Evolutionary conservation across 2,797 vertebrate genomes (phyloP), one percentile per base, ranked within the genome.

Genomic region (Sebastes kiyomatsui): DNA sequence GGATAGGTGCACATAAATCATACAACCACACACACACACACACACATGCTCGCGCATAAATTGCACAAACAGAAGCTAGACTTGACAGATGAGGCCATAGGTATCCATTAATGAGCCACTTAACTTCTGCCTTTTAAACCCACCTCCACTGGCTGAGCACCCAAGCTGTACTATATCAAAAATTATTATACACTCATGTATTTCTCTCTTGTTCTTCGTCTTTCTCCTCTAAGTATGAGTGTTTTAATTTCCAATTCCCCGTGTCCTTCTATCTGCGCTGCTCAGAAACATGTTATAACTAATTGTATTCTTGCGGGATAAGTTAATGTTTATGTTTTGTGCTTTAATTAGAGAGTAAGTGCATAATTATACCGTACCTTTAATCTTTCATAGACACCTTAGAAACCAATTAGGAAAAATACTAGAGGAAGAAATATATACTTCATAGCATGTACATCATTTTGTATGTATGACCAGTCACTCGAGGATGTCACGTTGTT

Each of bases 21-120:
- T 54, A 14, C 60, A 67, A 30, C 71, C 22, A 32, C 27, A 66
- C 32, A 12, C 68, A 73, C 23, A 25, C 61, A 54, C 42, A 42
- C 52, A n/a, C 32, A 33, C 8, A n/a, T n/a, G 2, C 65, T 30
- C 1, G 0, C 3, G 0, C 55, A 59, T 55, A 59, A 42, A 87
- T 66, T 60, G 55, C 46, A 61, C 49, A 74, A 72, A 80, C 55
- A 59, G 58, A 30, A 52, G 60, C 69, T 22, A 14, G 75, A 67
- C 42, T 69, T 90, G 78, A 91, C 74, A 59, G 75, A 87, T 85
- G 80, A 84, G 84, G 80, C 72, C 73, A 35, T 32, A 75, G 80
- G 80, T 89, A 70, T 80, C 70, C 77, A 70, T 91, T 89, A 87
- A 92, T 84, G 89, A 90, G 87, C 81, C 82, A 77, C 84, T 88